phyloP scores from a whole-genome alignment of 2,888 invertebrate genomes.

The Plebejus argus region DNA sequence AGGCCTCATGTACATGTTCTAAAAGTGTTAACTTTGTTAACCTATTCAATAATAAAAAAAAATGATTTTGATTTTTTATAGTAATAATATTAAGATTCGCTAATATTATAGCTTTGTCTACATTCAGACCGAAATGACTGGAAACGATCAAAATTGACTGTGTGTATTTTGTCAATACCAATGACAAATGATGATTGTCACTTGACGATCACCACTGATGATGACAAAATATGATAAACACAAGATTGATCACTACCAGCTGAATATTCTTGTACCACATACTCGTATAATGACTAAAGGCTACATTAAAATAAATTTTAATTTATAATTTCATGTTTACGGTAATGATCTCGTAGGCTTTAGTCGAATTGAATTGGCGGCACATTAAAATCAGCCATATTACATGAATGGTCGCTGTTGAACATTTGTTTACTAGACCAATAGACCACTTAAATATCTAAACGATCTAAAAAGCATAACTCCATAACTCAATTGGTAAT shows the following conservation, averaged over 20 bases:
- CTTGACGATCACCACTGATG: constrained; percentile 3
- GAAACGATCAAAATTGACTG: neutral
- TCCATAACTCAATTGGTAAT: too few species aligned
- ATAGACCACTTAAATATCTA: too few species aligned
- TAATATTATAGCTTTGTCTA: neutral
- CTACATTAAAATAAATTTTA: constrained; percentile 12
- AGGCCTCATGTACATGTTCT: too few species aligned
- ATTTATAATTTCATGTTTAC: neutral
- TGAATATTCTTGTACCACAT: constrained; percentile 9
- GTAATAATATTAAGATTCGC: too few species aligned
- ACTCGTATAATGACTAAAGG: neutral
- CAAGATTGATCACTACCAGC: neutral
- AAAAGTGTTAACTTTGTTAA: too few species aligned
- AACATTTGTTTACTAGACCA: too few species aligned
- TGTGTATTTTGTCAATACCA: constrained; percentile 2
- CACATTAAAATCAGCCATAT: too few species aligned
- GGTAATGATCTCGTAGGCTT: neutral
- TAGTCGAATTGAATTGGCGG: neutral
- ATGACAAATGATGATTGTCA: neutral
- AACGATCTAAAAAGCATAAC: too few species aligned
- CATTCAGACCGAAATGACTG: neutral
- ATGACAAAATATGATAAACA: neutral
- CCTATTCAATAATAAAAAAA: too few species aligned
- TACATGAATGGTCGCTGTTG: too few species aligned
- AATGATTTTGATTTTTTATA: too few species aligned